These are phyloP conservation scores for Ephialtes manifestator DNA, from an alignment of 2,888 invertebrate genomes.

Conservation along the genomic window DNA sequence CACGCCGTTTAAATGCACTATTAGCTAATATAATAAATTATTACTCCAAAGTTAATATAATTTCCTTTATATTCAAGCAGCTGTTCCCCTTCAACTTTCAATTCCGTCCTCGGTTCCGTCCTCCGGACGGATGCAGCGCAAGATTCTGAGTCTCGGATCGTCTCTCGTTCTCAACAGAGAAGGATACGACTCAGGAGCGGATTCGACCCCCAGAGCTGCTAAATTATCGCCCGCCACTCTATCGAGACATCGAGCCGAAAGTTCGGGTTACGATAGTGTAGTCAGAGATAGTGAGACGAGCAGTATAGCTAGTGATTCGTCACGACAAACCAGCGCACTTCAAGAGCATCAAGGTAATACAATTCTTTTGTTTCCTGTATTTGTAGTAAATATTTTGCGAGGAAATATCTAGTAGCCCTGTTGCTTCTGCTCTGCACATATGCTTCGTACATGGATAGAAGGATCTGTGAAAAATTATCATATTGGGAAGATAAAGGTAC, in stretches of 20 bases:
- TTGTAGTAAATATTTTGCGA: not conserved
- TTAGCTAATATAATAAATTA: no score
- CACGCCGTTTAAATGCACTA: no score
- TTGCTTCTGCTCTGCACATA: not conserved
- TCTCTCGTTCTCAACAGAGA: constrained; percentile 90
- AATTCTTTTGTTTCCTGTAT: not conserved
- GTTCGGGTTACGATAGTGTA: constrained; percentile 95
- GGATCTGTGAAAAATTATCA: no score
- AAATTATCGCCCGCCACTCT: constrained; percentile 93
- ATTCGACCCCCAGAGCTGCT: constrained; percentile 93
- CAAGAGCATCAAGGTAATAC: constrained; percentile 84
- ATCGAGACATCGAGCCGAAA: constrained; percentile 92
- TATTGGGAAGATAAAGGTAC: no score
- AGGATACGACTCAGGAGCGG: constrained; percentile 94
- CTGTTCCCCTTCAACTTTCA: constrained; percentile 79
- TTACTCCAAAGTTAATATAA: not conserved
- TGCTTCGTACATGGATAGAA: not conserved
- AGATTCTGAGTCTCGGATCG: constrained; percentile 89
- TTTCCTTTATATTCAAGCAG: constrained; percentile 72
- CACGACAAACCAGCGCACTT: constrained; percentile 86
- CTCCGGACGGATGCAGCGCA: constrained; percentile 89
- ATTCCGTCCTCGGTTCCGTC: constrained; percentile 88
- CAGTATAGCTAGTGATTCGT: constrained; percentile 92
- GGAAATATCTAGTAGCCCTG: not conserved
- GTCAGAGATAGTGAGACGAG: constrained; percentile 96